Evolutionary conservation across 2,797 vertebrate species (phyloP), one percentile per base, ranked within the genome.

Genomic region (Mus spretus): DNA sequence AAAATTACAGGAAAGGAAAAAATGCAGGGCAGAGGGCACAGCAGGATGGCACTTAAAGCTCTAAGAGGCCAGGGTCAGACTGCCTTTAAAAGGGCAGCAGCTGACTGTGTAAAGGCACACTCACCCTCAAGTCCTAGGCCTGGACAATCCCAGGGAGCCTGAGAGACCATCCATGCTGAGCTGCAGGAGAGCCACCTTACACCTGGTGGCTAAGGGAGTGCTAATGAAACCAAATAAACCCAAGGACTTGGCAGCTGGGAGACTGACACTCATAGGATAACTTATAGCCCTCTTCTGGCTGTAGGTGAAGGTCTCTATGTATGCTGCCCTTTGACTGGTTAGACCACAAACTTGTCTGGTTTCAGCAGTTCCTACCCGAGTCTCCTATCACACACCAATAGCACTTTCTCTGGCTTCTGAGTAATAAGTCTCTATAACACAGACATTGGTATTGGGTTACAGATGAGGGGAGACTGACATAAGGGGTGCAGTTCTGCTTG

Each of bases 1-100:
- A 96, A 97, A 91, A 47, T 63, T 44, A 90, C 84, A 7, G 95
- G 96, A 96, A 90, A 26, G 47, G 84, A 70, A 81, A 44, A 77
- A 83, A 28, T 7, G 14, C 67, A 44, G 40, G 57, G 24, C 31
- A 50, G 31, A 94, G 40, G 92, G 74, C 90, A 96, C 85, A 89
- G 90, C 77, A 53, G 24, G n/a, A 91, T 50, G 22, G 15, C 4
- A 86, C 74, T 91, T 87, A 59, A 77, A 94, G 79, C 57, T 0
- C 0, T 44, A 65, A 86, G 95, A 96, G 93, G 37, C 8, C 34
- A 89, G 44, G 53, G 26, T 17, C 1, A 13, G 17, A 26, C 10
- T 24, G 74, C 37, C 89, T 61, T 78, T 0, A 1, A 15, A 79
- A 63, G 24, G 40, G 53, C 12, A 34, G 92, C 13, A 47, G 22